Percentiles rank a stretch among this genome's conserved stretches.
These are phyloP conservation scores for Pristionchus pacificus DNA, from an alignment of 1,140 invertebrate genomes.

Conservation along the genomic window DNA sequence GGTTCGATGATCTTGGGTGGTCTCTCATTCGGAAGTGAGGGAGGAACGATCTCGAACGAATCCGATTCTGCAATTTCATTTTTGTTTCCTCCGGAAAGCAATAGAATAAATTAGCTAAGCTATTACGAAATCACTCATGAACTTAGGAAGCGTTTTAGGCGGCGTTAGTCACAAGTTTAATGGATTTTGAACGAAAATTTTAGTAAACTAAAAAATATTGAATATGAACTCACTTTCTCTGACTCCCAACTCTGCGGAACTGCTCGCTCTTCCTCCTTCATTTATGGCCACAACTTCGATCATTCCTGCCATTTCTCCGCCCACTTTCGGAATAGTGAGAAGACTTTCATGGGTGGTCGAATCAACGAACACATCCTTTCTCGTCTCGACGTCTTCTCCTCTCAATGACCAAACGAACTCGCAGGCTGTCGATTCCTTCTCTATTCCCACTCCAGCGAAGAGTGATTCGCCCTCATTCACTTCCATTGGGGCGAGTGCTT, in stretches of 20 bases:
- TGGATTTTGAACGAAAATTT: background rate
- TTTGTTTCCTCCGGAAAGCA: conserved; percentile 11
- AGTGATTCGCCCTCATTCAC: conserved; percentile 25
- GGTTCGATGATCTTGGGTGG: conserved; percentile 33
- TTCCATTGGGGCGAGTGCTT: conserved; percentile 19
- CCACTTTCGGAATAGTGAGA: conserved; percentile 12
- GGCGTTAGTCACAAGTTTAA: background rate
- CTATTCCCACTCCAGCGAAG: conserved; percentile 3
- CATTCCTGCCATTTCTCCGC: conserved; percentile 27
- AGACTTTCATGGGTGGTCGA: conserved; percentile 23
- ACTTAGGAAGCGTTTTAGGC: too few relatives aligned
- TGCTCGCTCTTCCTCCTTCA: conserved; percentile 19
- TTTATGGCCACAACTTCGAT: conserved; percentile 24
- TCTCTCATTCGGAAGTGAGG: conserved; percentile 23
- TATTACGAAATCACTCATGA: too few relatives aligned
- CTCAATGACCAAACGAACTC: conserved; percentile 21
- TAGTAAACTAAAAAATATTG: background rate
- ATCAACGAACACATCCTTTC: conserved; percentile 17
- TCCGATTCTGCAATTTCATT: conserved; percentile 5
- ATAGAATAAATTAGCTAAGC: too few relatives aligned
- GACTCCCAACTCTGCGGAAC: conserved; percentile 24
- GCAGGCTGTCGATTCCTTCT: conserved; percentile 15
- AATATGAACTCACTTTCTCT: conserved; percentile 5
- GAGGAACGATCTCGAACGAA: conserved; percentile 29
- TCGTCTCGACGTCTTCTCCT: conserved; percentile 8